phyloP scores from a whole-genome alignment of 2,113 vertebrate species.

The Rhinolophus sinicus region DNA sequence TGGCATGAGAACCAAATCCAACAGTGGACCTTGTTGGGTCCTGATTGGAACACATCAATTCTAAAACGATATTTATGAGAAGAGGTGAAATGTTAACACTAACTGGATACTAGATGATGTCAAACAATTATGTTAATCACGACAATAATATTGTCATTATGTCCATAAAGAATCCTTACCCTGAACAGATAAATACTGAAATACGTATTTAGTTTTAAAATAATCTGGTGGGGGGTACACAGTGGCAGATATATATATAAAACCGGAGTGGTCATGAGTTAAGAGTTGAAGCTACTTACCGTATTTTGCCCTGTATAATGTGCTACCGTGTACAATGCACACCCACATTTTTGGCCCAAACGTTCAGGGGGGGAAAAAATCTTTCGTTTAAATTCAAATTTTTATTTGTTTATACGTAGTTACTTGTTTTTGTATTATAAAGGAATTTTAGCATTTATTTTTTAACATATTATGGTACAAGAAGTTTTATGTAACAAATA shows the following conservation, averaged over 20 bases:
- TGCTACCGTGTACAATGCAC: no score
- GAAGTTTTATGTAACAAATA: no score
- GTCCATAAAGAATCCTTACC: conserved; percentile 11
- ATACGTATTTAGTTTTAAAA: conserved; percentile 5
- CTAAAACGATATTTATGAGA: background rate
- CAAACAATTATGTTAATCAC: background rate
- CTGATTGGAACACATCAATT: background rate
- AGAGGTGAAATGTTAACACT: background rate
- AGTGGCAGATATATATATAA: background rate
- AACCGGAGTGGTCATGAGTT: background rate
- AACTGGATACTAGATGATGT: background rate
- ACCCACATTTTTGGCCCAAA: no score
- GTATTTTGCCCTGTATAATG: no score
- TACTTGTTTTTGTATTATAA: no score
- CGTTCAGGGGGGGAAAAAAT: no score
- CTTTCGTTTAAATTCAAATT: no score
- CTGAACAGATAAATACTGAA: background rate
- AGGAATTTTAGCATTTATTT: no score
- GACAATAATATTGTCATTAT: background rate
- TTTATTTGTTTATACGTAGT: no score
- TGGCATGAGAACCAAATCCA: conserved; percentile 28
- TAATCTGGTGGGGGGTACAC: background rate
- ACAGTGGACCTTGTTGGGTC: background rate
- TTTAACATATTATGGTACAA: no score
- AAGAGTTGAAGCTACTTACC: background rate